Base-by-base conservation (phyloP, 2,113 vertebrate species). In the Arenaria interpres region DNA sequence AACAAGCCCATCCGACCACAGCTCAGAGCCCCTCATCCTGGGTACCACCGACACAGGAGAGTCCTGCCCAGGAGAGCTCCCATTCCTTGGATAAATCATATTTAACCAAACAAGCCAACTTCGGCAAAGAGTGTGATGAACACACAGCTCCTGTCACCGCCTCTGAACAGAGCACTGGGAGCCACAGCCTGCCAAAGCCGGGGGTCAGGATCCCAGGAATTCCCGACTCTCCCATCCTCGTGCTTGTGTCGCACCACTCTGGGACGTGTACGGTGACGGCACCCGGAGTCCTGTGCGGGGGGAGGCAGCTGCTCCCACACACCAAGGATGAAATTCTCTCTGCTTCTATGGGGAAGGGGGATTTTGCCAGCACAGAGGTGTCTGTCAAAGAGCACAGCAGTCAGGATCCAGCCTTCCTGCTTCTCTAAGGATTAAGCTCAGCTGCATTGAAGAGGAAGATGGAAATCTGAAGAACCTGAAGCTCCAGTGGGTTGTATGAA, bases 1-100 rank as follows among this genome's bases (percentile, higher is more conserved):
- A 60, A 21, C 23, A 17, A 90, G 66, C 66, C 59, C 71, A 17
- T 27, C 8, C 0, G 0, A 24, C 10, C 63, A 1, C 0, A 17
- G 57, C 75, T 81, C 75, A 7, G 57, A 84, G 35, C 78, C 51
- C 62, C 41, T 46, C 7, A 1, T 6, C 50, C 51, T 4, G 5
- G 24, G 48, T 6, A 22, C 46, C 45, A 8, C 22, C 53, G 14
- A 16, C 57, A 8, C 10, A 4, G 66, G 11, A 33, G 1, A 60
- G 62, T 18, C 85, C 67, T 37, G 56, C 76, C 59, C 10, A 4
- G 66, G 11, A 33, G 1, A 60, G 62, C 53, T 68, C 71, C 4
- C 11, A 0, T 2, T 17, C 62, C 76, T 48, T 19, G 14, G 25
- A 4, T 14, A 20, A 80, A 4, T 0, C 2, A 6, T 10, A 18